Conservation (phyloP, 2,888 invertebrate genomes). For the Calliopum simillimum region DNA sequence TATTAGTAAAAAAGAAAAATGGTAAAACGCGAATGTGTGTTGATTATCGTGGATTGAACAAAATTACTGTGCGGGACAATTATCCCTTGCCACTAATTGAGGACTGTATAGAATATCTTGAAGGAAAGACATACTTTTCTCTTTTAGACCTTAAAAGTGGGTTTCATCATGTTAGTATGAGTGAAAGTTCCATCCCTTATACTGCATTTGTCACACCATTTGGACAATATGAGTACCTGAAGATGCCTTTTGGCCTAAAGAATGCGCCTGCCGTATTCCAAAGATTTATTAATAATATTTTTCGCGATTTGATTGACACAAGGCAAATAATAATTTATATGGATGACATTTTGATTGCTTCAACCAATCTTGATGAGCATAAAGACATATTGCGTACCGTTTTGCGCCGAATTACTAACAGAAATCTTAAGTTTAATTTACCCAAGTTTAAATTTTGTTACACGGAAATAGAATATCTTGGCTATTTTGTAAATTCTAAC, state of each 20-base stretch:
- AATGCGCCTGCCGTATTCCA: slow-evolving; percentile 39
- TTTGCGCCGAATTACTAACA: slow-evolving; percentile 25
- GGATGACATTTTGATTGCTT: slow-evolving; percentile 42
- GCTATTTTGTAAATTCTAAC: slow-evolving; percentile 32
- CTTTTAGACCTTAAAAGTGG: not conserved
- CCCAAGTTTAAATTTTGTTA: slow-evolving; percentile 39
- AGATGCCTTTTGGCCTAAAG: slow-evolving; percentile 41
- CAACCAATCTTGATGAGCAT: slow-evolving; percentile 34
- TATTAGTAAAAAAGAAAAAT: slow-evolving; percentile 14
- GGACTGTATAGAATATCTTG: slow-evolving; percentile 8
- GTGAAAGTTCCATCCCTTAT: slow-evolving; percentile 40
- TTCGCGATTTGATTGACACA: slow-evolving; percentile 33
- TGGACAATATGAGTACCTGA: slow-evolving; percentile 39
- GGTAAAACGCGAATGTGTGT: slow-evolving; percentile 12
- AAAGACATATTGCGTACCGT: slow-evolving; percentile 33
- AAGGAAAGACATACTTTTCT: not conserved
- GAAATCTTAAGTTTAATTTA: slow-evolving; percentile 31
- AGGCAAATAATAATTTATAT: slow-evolving; percentile 36
- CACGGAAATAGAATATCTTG: slow-evolving; percentile 35
- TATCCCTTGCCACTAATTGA: slow-evolving; percentile 8
- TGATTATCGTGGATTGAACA: slow-evolving; percentile 3
- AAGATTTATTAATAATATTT: slow-evolving; percentile 34
- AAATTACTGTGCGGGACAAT: no score
- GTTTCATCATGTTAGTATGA: slow-evolving; percentile 14
- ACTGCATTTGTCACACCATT: slow-evolving; percentile 45